Evolutionary conservation across 2,797 vertebrate genomes (phyloP), one percentile per base, ranked within the genome.

Genomic region (Chaetodon trifasciatus): DNA sequence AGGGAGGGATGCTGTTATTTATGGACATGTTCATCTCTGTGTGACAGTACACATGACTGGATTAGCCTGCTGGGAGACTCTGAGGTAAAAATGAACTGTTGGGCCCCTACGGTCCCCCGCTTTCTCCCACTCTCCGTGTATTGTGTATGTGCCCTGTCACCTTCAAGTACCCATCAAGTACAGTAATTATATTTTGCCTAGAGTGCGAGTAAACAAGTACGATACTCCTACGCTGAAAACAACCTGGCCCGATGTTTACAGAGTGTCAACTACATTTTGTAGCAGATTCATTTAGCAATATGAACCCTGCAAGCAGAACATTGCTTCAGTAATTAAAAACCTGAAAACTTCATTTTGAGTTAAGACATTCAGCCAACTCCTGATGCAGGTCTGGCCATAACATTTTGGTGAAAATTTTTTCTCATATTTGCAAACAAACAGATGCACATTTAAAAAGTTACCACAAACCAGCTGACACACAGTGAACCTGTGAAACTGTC

Each of bases 181-280:
- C 32, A 50, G 24, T 35, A 67, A 81, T 81, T 71, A 78, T 32
- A 32, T 56, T 86, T 78, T 76, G 56, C 64, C 53, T 24, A 28
- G n/a, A 76, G 61, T 62, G 61, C 53, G 8, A 1, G 40, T 67
- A 70, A 83, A 76, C 70, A 83, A 65, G 23, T 37, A 63, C 28
- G 28, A 3, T 37, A 40, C 74, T 72, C 60, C 61, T 6, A 68
- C 67, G 0, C 66, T 42, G 62, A 58, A 15, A 46, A 50, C 32
- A 17, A 65, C 56, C 24, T 64, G 19, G 35, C 46, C 8, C 5
- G 23, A 39, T 57, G 61, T 83, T 63, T 61, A 63, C 40, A 58
- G 16, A 32, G 28, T 76, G 61, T 76, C 42, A 61, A 7, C 63
- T 55, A 49, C 13, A 21, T 68, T 77, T 63, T 49, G 60, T 8